These are phyloP conservation scores for Anolis apletophallus DNA, from an alignment of 2,797 vertebrate genomes.

Conservation along the genomic window DNA sequence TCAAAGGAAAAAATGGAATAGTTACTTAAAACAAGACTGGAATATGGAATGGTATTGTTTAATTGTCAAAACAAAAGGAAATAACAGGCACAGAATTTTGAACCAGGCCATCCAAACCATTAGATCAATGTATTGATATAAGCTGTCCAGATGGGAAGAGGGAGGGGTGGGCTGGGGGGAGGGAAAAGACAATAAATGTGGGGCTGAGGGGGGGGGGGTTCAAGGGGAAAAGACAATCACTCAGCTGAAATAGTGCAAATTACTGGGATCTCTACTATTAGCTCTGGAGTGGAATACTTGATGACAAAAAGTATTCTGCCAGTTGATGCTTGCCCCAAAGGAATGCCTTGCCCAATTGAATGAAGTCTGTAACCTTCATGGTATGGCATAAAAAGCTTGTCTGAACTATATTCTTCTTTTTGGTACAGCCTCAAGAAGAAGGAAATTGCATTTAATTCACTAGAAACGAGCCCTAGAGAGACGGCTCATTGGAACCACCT, in stretches of 20 bases:
- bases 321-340: slow-evolving; percentile 17
- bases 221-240: slow-evolving; percentile 16
- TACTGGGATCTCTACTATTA: slow-evolving; percentile 20
- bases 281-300: slow-evolving; percentile 11
- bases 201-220: no score
- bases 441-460: slow-evolving; percentile 21
- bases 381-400: background rate
- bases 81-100: no score
- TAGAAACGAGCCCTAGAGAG: slow-evolving; percentile 11
- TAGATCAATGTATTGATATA: no score
- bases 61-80: no score
- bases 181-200: no score
- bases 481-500: slow-evolving; percentile 1
- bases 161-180: no score
- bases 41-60: no score
- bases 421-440: background rate
- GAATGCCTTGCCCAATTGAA: slow-evolving; percentile 23
- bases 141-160: no score
- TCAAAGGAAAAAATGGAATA: no score
- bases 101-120: no score
- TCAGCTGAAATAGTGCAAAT: slow-evolving; percentile 36
- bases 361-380: slow-evolving; percentile 24
- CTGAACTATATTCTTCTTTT: background rate
- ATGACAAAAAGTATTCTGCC: slow-evolving; percentile 34
- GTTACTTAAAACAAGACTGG: no score